Percentiles rank a stretch among this genome's conserved stretches.
These are phyloP conservation scores for Nomada hirtipes DNA, from an alignment of 2,888 invertebrate genomes.

Conservation along the genomic window DNA sequence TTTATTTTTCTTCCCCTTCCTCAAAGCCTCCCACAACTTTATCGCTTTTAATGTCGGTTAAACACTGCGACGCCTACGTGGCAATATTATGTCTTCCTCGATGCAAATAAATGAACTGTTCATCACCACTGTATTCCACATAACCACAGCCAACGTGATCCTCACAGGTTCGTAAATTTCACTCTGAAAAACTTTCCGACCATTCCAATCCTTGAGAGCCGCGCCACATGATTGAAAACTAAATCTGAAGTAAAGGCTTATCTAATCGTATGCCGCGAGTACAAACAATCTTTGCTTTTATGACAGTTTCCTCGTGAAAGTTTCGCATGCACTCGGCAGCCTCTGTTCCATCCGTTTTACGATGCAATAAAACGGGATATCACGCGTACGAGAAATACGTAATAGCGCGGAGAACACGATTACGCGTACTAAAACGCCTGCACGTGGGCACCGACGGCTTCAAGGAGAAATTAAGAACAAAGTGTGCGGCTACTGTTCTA, in stretches of 20 bases:
- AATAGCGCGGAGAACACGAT: slow-evolving; percentile 28
- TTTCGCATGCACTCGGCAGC: slow-evolving; percentile 8
- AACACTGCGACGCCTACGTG: too few relatives aligned
- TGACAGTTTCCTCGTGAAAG: slow-evolving; percentile 23
- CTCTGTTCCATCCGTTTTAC: slow-evolving; percentile 47
- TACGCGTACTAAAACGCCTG: slow-evolving; percentile 17
- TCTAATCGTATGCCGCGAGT: slow-evolving; percentile 16
- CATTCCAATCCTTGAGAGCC: slow-evolving; percentile 6
- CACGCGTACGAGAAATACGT: slow-evolving; percentile 30
- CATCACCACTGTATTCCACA: too few relatives aligned
- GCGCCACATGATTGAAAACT: slow-evolving; percentile 22
- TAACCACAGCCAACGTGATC: neutral
- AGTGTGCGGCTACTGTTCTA: slow-evolving; percentile 6
- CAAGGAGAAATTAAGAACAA: slow-evolving; percentile 42
- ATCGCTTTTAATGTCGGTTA: too few relatives aligned
- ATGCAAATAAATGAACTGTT: too few relatives aligned
- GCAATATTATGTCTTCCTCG: too few relatives aligned
- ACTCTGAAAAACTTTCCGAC: neutral
- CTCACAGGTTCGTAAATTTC: neutral
- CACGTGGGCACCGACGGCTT: slow-evolving; percentile 25
- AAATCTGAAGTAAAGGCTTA: slow-evolving; percentile 32
- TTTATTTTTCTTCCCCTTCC: too few relatives aligned
- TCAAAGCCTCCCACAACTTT: too few relatives aligned
- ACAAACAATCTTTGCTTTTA: slow-evolving; percentile 47
- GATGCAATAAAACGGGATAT: slow-evolving; percentile 55